Evolutionary conservation across 2,797 vertebrate genomes (phyloP), one percentile per base, ranked within the genome.

Genomic region (Diplodus sargus): DNA sequence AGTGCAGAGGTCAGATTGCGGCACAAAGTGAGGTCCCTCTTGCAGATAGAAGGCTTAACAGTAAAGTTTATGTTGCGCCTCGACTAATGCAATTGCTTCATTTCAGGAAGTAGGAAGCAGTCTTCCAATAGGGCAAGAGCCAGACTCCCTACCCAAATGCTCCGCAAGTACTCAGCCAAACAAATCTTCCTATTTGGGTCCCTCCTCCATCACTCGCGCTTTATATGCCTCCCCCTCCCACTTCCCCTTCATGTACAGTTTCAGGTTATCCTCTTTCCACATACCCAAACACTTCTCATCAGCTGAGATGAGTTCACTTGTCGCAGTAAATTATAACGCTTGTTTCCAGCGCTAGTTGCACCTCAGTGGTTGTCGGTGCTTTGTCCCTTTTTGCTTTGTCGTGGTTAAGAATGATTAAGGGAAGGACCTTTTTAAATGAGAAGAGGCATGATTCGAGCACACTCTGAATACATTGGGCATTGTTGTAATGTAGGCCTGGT

Each of bases 81-180:
- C 48, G 25, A 74, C 78, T 86, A 83, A 91, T 90, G 87, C 89
- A 92, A 84, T 89, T 70, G 74, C 89, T 93, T 90, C 52, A 49
- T 86, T 91, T 87, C 85, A 89, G 87, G 90, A 90, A 90, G 90
- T 88, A 83, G 90, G 85, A 91, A 89, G 89, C 85, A 87, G 92
- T 95, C 93, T 94, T 94, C 93, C 93, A 94, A 78, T 76, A 83
- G 86, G 91, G 88, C 87, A 85, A 89, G 85, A 85, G 83, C 84
- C 83, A 71, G 77, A 76, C 20, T 57, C 74, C 74, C 23, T 68
- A 54, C 68, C 70, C 58, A 70, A 75, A 83, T 63, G 54, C 85
- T 88, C 66, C 60, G 69, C 78, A 84, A 83, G 63, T 71, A 64
- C 70, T 82, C 77, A 61, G 82, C 91, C 84, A 89, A 90, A 89